Evolutionary conservation across 2,888 invertebrate species (phyloP), one percentile per base, ranked within the genome.

Genomic region (Ormyrus rosae): DNA sequence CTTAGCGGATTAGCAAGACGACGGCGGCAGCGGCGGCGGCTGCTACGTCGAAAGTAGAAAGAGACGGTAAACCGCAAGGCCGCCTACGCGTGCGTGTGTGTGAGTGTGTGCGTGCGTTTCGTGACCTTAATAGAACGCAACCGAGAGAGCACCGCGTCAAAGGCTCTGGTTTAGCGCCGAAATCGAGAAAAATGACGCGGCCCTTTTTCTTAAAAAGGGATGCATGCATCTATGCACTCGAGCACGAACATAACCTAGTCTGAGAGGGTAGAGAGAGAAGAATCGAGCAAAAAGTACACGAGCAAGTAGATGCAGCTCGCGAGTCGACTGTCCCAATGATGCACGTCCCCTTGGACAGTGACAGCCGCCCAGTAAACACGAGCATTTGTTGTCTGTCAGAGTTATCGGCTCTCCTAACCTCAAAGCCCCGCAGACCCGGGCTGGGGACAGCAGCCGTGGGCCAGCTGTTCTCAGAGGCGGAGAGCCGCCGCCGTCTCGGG

Each of bases 61-160:
- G 67, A 67, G 53, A 67, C 5, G 68, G 55, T 53, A 53, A 11
- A 68, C 55, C 69, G 72, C 72, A 70, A 70, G 60, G 70, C 60
- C 70, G 70, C 60, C 48, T 10, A 48, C 50, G 6, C 34, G 68
- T 51, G 9, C 61, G 6, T 68, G n/a, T 69, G 58, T 45, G 67
- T 60, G 63, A 74, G 60, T 48, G n/a, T 53, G 55, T 69, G 60
- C 34, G 60, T 58, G 76, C 64, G 82, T 34, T 34, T 34, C 74
- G 63, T 69, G 61, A 64, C 76, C 70, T 56, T 58, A 34, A 65
- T 69, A 63, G 34, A 65, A 63, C 53, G 67, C 45, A 61, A 61
- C 45, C 34, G 34, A 34, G 34, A n/a, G n/a, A 50, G 34, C n/a
- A 34, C 46, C 58, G 67, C 51, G 11, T 58, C 50, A 34, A 2